Percentiles rank a stretch among this genome's conserved stretches.
Evolutionary conservation across 2,113 vertebrate genomes (phyloP).

Genomic region (Dromaius novaehollandiae): DNA sequence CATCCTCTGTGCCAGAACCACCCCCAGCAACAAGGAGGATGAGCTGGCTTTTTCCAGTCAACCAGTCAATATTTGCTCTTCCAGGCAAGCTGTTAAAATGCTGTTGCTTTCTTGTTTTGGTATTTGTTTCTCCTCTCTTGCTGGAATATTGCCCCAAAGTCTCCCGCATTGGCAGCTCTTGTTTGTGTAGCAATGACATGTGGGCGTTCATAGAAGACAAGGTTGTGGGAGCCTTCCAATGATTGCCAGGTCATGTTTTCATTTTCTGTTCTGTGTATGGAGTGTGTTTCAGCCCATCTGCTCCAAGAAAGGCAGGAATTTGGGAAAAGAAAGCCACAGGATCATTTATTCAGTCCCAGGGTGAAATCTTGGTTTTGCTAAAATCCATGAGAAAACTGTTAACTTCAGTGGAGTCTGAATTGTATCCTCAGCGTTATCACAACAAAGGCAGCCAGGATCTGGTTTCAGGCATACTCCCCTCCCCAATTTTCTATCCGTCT

Average conservation of each 20-base stretch:
- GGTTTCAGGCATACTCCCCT: not conserved
- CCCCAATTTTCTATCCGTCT: not conserved
- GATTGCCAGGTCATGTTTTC: conserved; percentile 4
- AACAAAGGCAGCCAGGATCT: not conserved
- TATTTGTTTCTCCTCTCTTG: conserved; percentile 45
- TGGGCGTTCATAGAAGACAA: not conserved
- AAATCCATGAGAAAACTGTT: not conserved
- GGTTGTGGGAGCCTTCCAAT: not conserved
- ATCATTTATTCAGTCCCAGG: not conserved
- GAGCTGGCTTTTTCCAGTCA: conserved; percentile 21
- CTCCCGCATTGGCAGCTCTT: conserved; percentile 49
- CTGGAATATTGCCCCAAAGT: conserved; percentile 40
- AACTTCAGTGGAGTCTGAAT: not conserved
- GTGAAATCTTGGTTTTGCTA: not conserved
- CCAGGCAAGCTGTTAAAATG: conserved; percentile 30
- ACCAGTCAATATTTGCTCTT: conserved; percentile 50
- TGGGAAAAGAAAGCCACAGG: not conserved
- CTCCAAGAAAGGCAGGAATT: not conserved
- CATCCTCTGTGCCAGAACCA: not conserved
- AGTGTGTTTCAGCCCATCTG: not conserved
- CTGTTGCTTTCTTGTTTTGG: conserved; percentile 5
- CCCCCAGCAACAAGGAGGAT: not conserved
- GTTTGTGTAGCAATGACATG: not conserved
- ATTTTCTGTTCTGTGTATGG: not conserved
- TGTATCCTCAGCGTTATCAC: not conserved